Conservation (phyloP, 2,113 vertebrate species). For the Corythoichthys intestinalis region DNA sequence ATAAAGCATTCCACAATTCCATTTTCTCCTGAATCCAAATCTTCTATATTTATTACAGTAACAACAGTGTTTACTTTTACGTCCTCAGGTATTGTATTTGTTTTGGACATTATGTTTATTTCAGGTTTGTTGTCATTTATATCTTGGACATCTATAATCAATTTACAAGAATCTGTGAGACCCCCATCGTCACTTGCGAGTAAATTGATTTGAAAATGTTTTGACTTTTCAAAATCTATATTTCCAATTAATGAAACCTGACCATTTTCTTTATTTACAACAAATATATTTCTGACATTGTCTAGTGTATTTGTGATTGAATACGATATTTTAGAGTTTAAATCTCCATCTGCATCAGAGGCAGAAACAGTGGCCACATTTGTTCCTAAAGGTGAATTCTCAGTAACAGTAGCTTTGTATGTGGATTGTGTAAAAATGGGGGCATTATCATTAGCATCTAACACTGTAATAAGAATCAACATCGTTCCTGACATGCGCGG, state of each 20-base stretch:
- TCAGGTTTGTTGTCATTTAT: constrained; percentile 67
- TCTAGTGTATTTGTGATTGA: constrained; percentile 7
- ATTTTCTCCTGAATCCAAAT: constrained; percentile 19
- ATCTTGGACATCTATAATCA: constrained; percentile 66
- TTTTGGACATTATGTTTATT: constrained; percentile 55
- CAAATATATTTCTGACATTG: constrained; percentile 35
- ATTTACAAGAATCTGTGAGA: constrained; percentile 46
- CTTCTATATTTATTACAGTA: too few relatives aligned
- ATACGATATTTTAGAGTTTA: constrained; percentile 58
- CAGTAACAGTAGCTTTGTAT: constrained; percentile 60
- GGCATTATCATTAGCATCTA: constrained; percentile 82
- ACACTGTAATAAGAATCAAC: constrained; percentile 69
- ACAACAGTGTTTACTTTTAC: too few relatives aligned
- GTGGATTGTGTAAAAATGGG: constrained; percentile 72
- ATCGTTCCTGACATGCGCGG: constrained; percentile 53
- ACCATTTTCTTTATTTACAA: constrained; percentile 54
- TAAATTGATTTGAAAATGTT: constrained; percentile 50
- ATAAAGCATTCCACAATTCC: constrained; percentile 62
- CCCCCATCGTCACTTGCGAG: constrained; percentile 68
- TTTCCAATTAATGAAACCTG: constrained; percentile 47
- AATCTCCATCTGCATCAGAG: constrained; percentile 61
- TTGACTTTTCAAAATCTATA: constrained; percentile 67
- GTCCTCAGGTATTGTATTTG: too few relatives aligned
- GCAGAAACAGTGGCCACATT: constrained; percentile 58
- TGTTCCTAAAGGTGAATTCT: constrained; percentile 51